A percentile compares a stretch with the other conserved stretches of the same genome.
These are phyloP conservation scores for Venusia cambrica DNA, from an alignment of 2,888 invertebrate genomes.

Conservation along the genomic window DNA sequence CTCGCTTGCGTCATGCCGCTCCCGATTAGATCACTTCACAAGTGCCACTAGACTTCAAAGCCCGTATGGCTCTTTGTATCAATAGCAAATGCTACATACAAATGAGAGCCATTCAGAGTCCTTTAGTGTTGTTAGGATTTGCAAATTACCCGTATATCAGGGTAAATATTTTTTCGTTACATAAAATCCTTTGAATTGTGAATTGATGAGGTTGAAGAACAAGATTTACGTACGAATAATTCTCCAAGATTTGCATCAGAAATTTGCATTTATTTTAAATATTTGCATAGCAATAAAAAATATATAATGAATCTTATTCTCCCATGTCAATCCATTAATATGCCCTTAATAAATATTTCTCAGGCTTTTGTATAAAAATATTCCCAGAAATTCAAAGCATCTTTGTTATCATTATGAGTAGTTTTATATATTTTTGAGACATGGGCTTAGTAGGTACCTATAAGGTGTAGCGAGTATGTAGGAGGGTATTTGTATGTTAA, in stretches of 20 bases:
- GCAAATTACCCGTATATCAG: slow-evolving; percentile 59
- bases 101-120: slow-evolving; percentile 29
- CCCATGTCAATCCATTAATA: too few relatives aligned
- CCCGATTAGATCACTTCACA: slow-evolving; percentile 55
- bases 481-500: slow-evolving; percentile 40
- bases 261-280: too few relatives aligned
- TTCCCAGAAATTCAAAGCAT: too few relatives aligned
- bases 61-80: slow-evolving; percentile 42
- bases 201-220: too few relatives aligned
- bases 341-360: too few relatives aligned
- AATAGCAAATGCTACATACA: slow-evolving; percentile 50
- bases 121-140: slow-evolving; percentile 37
- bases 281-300: slow-evolving; percentile 24
- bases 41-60: slow-evolving; percentile 51
- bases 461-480: slow-evolving; percentile 40
- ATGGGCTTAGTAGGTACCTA: slow-evolving; percentile 41
- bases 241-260: too few relatives aligned
- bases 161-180: not conserved
- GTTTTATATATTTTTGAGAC: too few relatives aligned
- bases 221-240: too few relatives aligned
- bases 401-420: too few relatives aligned
- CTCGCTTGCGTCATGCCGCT: slow-evolving; percentile 31
- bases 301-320: too few relatives aligned
- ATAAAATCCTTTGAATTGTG: too few relatives aligned
- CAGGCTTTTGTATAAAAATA: too few relatives aligned